Evolutionary conservation across 2,113 vertebrate genomes (phyloP).

Genomic region (Rutilus rutilus): DNA sequence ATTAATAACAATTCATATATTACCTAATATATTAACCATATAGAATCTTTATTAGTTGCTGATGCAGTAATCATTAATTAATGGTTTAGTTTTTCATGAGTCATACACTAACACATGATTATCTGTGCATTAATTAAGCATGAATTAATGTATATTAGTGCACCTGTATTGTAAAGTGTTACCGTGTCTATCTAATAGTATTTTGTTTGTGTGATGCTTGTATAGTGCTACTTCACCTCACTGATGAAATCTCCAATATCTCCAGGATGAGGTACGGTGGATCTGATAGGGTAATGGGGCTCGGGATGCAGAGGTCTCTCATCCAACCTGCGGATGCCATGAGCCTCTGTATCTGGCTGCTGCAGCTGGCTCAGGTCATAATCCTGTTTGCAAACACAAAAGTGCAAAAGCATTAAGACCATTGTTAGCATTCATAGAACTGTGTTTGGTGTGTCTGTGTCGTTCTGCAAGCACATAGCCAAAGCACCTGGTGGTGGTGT

Average conservation of each 20-base stretch:
- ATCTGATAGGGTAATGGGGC: slow-evolving; percentile 94
- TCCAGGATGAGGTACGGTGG: slow-evolving; percentile 93
- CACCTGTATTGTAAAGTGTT: no score
- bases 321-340: slow-evolving; percentile 92
- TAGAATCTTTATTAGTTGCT: no score
- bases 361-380: slow-evolving; percentile 99
- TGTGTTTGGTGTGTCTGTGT: no score
- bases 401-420: neutral
- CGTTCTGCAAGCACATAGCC: no score
- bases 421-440: neutral
- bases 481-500: no score
- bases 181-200: neutral
- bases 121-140: no score
- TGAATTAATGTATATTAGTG: no score
- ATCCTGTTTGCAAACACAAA: slow-evolving; percentile 76
- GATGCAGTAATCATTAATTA: no score
- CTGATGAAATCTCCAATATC: slow-evolving; percentile 99
- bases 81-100: no score
- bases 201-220: neutral
- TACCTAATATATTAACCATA: no score
- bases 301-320: slow-evolving; percentile 96
- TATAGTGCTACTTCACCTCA: slow-evolving; percentile 78
- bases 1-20: no score
- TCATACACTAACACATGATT: no score
- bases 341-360: slow-evolving; percentile 94